These are phyloP conservation scores for Clytia hemisphaerica DNA, from an alignment of 30 jellyfish, hydroid and myxozoan genomes.

Conservation along the genomic window DNA sequence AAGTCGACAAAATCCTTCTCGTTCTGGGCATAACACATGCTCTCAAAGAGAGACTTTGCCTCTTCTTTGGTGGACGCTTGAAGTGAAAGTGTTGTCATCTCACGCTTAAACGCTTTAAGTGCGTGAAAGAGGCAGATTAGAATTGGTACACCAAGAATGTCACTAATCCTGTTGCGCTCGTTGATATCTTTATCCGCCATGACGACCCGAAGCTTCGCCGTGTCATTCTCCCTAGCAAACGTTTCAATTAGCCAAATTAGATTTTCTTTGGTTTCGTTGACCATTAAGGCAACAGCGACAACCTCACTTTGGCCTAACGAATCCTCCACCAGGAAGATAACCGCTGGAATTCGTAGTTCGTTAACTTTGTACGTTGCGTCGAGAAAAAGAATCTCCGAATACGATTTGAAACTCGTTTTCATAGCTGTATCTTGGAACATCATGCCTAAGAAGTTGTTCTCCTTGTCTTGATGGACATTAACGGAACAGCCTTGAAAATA, in stretches of 20 bases:
- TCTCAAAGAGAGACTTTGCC: too few relatives aligned
- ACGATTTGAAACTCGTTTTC: background rate
- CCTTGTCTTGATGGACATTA: too few relatives aligned
- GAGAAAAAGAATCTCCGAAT: conserved; percentile 16
- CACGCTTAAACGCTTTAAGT: conserved; percentile 24
- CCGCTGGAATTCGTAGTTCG: conserved; percentile 6
- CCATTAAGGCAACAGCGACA: too few relatives aligned
- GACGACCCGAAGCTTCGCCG: background rate
- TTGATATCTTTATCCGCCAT: conserved; percentile 23
- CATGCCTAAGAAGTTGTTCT: background rate
- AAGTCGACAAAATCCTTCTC: too few relatives aligned
- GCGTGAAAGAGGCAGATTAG: conserved; percentile 34
- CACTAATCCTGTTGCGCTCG: too few relatives aligned
- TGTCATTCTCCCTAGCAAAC: conserved; percentile 1
- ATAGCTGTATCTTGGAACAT: too few relatives aligned
- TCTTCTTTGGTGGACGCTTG: too few relatives aligned
- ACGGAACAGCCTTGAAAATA: too few relatives aligned
- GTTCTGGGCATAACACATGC: too few relatives aligned
- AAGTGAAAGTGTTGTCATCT: conserved; percentile 19
- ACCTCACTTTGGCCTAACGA: conserved; percentile 39
- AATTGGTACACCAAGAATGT: conserved; percentile 17
- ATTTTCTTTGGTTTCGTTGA: too few relatives aligned
- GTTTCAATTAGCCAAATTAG: background rate
- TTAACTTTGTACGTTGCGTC: conserved; percentile 42
- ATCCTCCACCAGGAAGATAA: conserved; percentile 25